Conservation (phyloP, 2,797 vertebrate species). For the Graptemys geographica region DNA sequence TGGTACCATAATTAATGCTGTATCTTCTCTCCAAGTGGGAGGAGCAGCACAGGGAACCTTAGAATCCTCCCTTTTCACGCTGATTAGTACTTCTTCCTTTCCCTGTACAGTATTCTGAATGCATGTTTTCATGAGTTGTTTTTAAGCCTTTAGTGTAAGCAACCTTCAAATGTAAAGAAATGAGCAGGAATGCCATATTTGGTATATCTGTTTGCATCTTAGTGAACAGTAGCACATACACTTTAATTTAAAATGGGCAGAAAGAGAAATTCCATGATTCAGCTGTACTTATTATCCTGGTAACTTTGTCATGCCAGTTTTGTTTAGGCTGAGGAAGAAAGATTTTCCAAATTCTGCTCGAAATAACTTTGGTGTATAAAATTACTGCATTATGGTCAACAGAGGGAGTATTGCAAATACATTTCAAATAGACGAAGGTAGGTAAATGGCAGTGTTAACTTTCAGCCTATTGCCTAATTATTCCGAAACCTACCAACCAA, state of each 20-base stretch:
- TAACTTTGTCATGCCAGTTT: background rate
- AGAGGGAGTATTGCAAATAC: background rate
- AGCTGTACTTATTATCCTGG: background rate
- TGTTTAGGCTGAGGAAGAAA: background rate
- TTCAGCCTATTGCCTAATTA: background rate
- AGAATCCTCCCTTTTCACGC: background rate
- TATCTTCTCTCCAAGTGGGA: background rate
- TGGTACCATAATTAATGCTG: background rate
- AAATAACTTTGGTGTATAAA: constrained; percentile 24
- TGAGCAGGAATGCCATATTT: constrained; percentile 9
- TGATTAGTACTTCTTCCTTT: background rate
- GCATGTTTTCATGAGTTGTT: background rate
- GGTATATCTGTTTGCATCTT: background rate
- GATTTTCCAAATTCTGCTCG: background rate
- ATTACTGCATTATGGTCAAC: no score
- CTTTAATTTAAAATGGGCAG: background rate
- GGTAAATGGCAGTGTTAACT: background rate
- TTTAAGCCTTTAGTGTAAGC: background rate
- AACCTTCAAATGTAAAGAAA: background rate
- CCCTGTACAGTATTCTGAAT: background rate
- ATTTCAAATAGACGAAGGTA: background rate
- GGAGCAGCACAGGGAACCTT: background rate
- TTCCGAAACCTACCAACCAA: background rate
- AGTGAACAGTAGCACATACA: background rate
- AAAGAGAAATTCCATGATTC: background rate